phyloP scores from a whole-genome alignment of 2,797 vertebrate genomes.

The Cephalopachus bancanus region DNA sequence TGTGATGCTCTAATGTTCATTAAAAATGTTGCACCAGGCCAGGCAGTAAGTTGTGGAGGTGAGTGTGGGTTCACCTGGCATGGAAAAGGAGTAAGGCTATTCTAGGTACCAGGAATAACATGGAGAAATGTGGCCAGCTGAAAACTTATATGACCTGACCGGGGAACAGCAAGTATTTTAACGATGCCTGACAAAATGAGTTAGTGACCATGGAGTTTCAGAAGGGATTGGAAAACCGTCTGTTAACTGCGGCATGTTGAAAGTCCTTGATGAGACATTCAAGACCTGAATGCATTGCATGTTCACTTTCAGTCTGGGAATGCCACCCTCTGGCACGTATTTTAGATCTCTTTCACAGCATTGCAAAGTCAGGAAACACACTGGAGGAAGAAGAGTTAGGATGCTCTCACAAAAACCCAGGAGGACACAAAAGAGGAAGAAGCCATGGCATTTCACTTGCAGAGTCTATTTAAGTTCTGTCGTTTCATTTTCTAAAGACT shows the following conservation, averaged over 20 bases:
- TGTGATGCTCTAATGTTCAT: background rate
- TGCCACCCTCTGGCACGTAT: background rate
- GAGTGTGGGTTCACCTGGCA: background rate
- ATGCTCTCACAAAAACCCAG: background rate
- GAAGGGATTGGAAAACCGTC: background rate
- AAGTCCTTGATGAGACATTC: background rate
- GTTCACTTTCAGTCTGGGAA: background rate
- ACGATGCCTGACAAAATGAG: background rate
- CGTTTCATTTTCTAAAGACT: constrained; percentile 12
- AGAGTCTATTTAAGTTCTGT: background rate
- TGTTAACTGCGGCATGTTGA: background rate
- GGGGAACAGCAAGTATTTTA: background rate
- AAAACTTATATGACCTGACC: background rate
- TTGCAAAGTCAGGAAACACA: background rate
- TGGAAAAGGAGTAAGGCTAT: background rate
- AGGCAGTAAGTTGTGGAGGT: background rate
- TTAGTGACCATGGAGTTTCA: background rate
- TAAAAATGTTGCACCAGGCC: background rate
- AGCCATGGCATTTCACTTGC: background rate
- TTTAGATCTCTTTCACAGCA: background rate
- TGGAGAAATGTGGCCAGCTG: background rate
- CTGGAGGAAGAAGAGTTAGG: background rate
- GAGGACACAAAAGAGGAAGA: background rate
- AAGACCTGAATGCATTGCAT: background rate
- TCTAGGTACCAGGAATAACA: background rate